These are phyloP conservation scores for Clusia tigrina DNA, from an alignment of 2,888 invertebrate genomes.

Conservation along the genomic window DNA sequence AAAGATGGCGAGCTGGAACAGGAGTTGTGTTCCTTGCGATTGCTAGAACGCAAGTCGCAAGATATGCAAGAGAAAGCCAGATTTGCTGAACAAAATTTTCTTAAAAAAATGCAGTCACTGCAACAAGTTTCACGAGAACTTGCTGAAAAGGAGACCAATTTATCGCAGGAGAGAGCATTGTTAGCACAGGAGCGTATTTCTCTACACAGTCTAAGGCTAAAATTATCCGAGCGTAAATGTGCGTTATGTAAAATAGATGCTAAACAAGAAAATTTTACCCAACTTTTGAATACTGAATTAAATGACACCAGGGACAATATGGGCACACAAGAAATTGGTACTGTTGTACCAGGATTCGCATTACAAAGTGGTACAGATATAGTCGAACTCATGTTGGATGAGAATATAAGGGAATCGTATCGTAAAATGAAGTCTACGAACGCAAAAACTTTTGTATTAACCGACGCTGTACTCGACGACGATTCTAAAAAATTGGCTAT, in stretches of 20 bases:
- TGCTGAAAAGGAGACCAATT: conserved; percentile 57
- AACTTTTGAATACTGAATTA: conserved; percentile 23
- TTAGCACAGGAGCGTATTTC: conserved; percentile 60
- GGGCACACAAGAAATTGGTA: not conserved
- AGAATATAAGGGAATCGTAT: conserved; percentile 56
- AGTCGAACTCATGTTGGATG: conserved; percentile 58
- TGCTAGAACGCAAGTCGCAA: conserved; percentile 53
- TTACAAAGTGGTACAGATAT: conserved; percentile 24
- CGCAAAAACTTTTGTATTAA: conserved; percentile 37
- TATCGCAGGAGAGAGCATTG: conserved; percentile 59
- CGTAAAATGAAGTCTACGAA: conserved; percentile 48
- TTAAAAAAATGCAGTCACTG: conserved; percentile 54
- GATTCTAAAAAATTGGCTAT: conserved; percentile 54
- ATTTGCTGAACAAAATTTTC: conserved; percentile 53
- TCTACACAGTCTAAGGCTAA: conserved; percentile 52
- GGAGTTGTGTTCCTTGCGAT: conserved; percentile 49
- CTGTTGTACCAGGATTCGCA: not conserved
- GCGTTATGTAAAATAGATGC: conserved; percentile 61
- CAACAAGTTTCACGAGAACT: conserved; percentile 55
- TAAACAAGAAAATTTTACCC: conserved; percentile 48
- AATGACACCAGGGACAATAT: conserved; percentile 11
- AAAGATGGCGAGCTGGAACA: conserved; percentile 60
- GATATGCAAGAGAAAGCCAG: conserved; percentile 49
- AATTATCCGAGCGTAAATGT: conserved; percentile 53
- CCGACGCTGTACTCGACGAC: conserved; percentile 48